A percentile compares a stretch with the other conserved stretches of the same genome.
These are phyloP conservation scores for Ictalurus punctatus DNA, from an alignment of 2,113 vertebrate species.

Conservation along the genomic window DNA sequence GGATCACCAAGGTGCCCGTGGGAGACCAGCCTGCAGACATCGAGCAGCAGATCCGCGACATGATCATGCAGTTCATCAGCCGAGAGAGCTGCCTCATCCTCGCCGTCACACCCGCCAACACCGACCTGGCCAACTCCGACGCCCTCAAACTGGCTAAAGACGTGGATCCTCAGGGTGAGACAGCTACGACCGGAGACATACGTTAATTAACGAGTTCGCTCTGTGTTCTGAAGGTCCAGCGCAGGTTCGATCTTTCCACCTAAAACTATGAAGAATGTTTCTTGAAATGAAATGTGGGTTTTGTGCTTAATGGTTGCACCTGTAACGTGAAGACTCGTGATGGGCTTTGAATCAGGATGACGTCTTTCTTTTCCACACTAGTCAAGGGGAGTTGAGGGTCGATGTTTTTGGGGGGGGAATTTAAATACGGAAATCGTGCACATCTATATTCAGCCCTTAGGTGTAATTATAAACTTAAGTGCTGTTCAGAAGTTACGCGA, in stretches of 20 bases:
- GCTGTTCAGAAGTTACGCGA: too few relatives aligned
- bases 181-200: not conserved
- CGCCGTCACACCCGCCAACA: constrained; percentile 93
- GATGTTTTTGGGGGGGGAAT: not conserved
- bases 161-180: constrained; percentile 91
- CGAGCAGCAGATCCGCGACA: constrained; percentile 91
- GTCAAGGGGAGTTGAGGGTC: not conserved
- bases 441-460: not conserved
- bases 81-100: constrained; percentile 90
- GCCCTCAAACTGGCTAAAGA: constrained; percentile 94
- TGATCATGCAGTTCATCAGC: constrained; percentile 93
- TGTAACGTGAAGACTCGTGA: not conserved
- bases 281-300: too few relatives aligned
- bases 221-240: not conserved
- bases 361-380: not conserved
- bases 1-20: constrained; percentile 91
- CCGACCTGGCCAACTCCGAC: constrained; percentile 91
- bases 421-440: not conserved
- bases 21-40: constrained; percentile 92
- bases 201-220: too few relatives aligned
- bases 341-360: not conserved
- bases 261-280: not conserved
- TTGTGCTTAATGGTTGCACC: not conserved
- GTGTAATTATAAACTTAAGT: not conserved
- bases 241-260: not conserved